Evolutionary conservation across 2,797 vertebrate species (phyloP).

Genomic region (Ispidina lecontei): DNA sequence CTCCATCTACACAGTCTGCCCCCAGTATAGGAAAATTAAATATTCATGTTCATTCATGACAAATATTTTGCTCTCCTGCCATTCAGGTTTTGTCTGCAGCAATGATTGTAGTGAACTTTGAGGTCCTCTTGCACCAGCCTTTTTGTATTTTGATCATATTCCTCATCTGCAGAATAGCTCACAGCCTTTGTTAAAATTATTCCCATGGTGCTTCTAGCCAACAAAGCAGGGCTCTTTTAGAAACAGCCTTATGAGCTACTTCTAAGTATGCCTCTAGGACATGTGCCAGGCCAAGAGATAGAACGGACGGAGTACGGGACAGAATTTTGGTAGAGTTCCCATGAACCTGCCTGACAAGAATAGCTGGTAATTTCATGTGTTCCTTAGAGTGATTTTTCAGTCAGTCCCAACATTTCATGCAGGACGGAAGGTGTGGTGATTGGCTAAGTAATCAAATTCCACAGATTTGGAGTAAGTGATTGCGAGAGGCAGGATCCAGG

Average conservation of each 20-base stretch:
- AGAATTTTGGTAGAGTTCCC: neutral
- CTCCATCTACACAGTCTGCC: neutral
- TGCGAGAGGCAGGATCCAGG: neutral
- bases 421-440: neutral
- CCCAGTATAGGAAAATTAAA: fast-evolving
- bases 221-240: neutral
- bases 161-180: neutral
- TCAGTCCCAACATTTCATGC: neutral
- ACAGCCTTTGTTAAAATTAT: neutral
- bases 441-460: neutral
- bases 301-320: neutral
- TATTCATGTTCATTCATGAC: neutral
- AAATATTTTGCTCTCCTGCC: neutral
- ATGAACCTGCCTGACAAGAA: neutral
- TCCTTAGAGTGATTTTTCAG: neutral
- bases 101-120: neutral
- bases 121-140: neutral
- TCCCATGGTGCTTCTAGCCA: neutral
- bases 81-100: neutral
- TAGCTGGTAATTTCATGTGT: neutral
- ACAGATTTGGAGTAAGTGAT: neutral
- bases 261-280: neutral
- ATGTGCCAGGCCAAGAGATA: neutral
- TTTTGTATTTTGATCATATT: neutral
- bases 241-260: neutral